Evolutionary conservation across 2,797 vertebrate species (phyloP).

Genomic region (Nyctalus aviator): DNA sequence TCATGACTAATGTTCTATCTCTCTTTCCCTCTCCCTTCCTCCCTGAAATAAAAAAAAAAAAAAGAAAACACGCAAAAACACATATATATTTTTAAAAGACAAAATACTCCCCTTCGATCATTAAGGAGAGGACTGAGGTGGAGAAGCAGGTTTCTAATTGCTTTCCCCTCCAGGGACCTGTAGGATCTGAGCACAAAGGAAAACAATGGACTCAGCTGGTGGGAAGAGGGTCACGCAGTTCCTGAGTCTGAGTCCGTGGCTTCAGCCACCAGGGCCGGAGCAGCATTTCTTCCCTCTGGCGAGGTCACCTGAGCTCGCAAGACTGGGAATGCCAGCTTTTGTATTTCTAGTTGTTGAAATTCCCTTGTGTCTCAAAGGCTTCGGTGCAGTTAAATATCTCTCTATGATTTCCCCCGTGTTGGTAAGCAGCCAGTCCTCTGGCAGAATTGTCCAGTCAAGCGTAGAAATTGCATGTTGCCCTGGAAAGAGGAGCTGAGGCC

Average conservation of each 20-base stretch:
- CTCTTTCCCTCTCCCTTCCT: no score
- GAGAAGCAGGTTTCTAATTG: neutral
- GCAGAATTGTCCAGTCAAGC: neutral
- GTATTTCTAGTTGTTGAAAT: neutral
- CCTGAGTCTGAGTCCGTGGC: neutral
- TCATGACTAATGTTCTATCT: no score
- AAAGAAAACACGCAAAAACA: no score
- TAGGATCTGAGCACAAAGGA: neutral
- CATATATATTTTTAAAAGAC: neutral
- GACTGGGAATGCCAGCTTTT: neutral
- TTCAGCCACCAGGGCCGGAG: neutral
- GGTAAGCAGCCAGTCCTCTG: accelerated
- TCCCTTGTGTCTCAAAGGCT: constrained; percentile 4
- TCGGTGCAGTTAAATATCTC: neutral
- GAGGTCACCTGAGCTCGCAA: neutral
- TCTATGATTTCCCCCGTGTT: neutral
- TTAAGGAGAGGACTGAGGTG: neutral
- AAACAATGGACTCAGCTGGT: neutral
- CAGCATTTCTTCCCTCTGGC: neutral
- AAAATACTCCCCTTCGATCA: neutral
- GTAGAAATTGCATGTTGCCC: neutral
- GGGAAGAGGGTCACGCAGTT: neutral
- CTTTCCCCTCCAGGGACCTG: neutral
- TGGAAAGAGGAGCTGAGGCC: neutral
- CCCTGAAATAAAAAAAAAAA: no score